Conservation (phyloP, 1,140 invertebrate genomes). For the Drosophila pseudoananassae region DNA sequence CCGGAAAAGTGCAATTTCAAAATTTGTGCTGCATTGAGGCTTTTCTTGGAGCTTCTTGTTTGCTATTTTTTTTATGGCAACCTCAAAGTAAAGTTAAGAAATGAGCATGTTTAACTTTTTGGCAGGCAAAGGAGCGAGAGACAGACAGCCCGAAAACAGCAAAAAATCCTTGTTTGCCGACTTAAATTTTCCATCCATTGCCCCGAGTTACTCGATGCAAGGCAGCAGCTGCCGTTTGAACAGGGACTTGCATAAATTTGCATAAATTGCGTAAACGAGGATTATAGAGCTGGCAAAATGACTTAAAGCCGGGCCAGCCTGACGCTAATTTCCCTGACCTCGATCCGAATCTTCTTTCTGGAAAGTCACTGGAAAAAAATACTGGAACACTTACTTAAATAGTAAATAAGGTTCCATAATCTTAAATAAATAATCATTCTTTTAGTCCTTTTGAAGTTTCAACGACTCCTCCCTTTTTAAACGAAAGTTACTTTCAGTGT, state of each 20-base stretch:
- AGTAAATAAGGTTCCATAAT: too few relatives aligned
- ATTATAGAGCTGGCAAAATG: constrained; percentile 47
- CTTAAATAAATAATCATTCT: too few relatives aligned
- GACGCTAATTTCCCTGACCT: constrained; percentile 72
- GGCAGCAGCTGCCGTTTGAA: constrained; percentile 44
- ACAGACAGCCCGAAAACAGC: constrained; percentile 21
- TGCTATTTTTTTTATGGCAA: constrained; percentile 10
- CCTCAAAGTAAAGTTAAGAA: constrained; percentile 59
- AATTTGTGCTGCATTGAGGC: constrained; percentile 64
- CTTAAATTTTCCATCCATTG: constrained; percentile 44
- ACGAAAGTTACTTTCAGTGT: constrained; percentile 16
- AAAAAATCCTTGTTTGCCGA: constrained; percentile 43
- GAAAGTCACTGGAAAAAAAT: constrained; percentile 1
- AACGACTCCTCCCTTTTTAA: neutral
- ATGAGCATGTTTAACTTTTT: constrained; percentile 66
- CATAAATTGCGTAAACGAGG: constrained; percentile 52
- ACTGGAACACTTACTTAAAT: neutral
- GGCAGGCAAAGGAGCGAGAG: constrained; percentile 37
- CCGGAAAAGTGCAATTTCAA: constrained; percentile 78
- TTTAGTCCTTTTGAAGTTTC: neutral
- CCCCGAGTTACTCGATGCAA: constrained; percentile 36
- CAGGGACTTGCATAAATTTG: constrained; percentile 57
- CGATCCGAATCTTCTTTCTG: constrained; percentile 22
- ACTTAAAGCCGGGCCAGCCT: constrained; percentile 48
- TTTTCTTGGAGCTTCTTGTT: constrained; percentile 25